These are phyloP conservation scores for Ciconia maguari DNA, from an alignment of 2,113 vertebrate species.

Conservation along the genomic window DNA sequence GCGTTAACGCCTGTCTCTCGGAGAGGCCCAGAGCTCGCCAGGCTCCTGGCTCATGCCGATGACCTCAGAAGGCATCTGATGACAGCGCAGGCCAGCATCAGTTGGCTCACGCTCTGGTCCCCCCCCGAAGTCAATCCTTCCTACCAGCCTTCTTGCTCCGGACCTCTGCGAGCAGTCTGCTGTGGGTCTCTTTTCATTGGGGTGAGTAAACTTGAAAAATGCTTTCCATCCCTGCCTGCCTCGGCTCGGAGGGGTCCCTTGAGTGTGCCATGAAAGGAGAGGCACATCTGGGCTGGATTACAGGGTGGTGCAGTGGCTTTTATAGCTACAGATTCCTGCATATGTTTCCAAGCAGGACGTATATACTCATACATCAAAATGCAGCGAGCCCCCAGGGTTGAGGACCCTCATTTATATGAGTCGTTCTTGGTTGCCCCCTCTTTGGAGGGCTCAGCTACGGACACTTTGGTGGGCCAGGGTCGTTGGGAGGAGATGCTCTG, in stretches of 20 bases:
- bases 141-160: not conserved
- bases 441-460: not conserved
- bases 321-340: constrained; percentile 40
- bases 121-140: not conserved
- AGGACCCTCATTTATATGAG: not conserved
- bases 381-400: not conserved
- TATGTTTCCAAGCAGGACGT: constrained; percentile 10
- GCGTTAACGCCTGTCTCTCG: rapidly evolving
- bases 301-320: constrained; percentile 10
- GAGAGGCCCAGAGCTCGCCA: rapidly evolving
- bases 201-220: not conserved
- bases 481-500: not conserved
- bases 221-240: not conserved
- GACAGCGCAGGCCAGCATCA: not conserved
- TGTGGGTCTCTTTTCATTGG: not conserved
- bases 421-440: not conserved
- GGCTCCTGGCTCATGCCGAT: rapidly evolving
- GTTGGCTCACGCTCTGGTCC: not conserved
- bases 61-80: not conserved
- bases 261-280: not conserved
- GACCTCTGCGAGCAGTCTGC: not conserved
- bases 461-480: not conserved
- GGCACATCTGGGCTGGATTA: constrained; percentile 48
- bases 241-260: not conserved
- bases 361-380: not conserved